Percentiles rank a stretch among this genome's conserved stretches.
Evolutionary conservation across 1,140 invertebrate genomes (phyloP).

Genomic region (Aphidius gifuensis): DNA sequence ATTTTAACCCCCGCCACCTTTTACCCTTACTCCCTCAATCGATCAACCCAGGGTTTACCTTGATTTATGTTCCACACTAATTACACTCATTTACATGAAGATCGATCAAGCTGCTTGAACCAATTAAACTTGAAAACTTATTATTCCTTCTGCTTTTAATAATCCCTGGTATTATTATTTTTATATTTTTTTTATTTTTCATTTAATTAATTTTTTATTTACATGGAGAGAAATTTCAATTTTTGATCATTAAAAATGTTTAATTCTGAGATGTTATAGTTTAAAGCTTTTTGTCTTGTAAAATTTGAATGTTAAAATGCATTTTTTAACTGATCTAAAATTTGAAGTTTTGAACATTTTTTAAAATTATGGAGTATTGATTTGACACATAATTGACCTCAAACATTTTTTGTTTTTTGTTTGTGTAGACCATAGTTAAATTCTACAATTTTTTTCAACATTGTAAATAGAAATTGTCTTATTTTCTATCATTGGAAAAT

Average conservation of each 20-base stretch:
- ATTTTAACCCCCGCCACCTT: constrained; percentile 7
- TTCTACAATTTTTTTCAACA: too few relatives aligned
- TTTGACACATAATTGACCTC: too few relatives aligned
- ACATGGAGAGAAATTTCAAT: not conserved
- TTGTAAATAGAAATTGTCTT: too few relatives aligned
- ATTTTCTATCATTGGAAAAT: too few relatives aligned
- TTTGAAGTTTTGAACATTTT: too few relatives aligned
- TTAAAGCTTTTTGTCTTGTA: too few relatives aligned
- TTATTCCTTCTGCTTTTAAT: constrained; percentile 6
- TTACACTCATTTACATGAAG: constrained; percentile 51
- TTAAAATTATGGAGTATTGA: too few relatives aligned
- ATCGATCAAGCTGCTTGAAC: constrained; percentile 40
- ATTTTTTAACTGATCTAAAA: too few relatives aligned
- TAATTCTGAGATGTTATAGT: too few relatives aligned
- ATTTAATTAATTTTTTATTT: not conserved
- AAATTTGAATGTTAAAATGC: too few relatives aligned
- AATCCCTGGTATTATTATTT: constrained; percentile 2
- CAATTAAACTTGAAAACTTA: constrained; percentile 32
- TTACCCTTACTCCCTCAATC: constrained; percentile 28
- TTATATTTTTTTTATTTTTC: not conserved
- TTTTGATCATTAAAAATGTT: not conserved
- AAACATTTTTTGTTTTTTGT: too few relatives aligned
- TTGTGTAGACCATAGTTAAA: too few relatives aligned
- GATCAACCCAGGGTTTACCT: constrained; percentile 37
- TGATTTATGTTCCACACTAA: constrained; percentile 50